Evolutionary conservation across 2,113 vertebrate species (phyloP).

Genomic region (Agapornis roseicollis): DNA sequence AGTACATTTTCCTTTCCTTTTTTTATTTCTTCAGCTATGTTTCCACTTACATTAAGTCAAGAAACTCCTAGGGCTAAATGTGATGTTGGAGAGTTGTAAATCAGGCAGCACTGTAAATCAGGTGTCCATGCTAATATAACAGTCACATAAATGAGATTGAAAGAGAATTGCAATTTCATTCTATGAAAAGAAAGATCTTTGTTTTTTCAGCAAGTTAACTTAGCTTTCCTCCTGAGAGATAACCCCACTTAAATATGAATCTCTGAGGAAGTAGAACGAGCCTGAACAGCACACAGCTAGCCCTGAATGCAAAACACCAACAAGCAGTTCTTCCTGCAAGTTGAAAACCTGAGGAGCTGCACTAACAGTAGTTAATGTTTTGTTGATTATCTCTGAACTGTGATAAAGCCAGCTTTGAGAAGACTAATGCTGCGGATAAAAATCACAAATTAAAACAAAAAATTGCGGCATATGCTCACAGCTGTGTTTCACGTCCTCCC

Average conservation of each 20-base stretch:
- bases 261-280: not conserved
- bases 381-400: not conserved
- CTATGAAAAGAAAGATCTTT: not conserved
- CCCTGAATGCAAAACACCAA: not conserved
- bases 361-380: not conserved
- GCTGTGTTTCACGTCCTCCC: not conserved
- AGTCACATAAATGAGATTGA: not conserved
- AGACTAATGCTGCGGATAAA: not conserved
- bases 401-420: not conserved
- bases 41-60: not conserved
- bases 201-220: conserved; percentile 14
- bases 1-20: not conserved
- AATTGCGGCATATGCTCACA: not conserved
- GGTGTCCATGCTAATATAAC: not conserved
- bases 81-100: not conserved
- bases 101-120: not conserved
- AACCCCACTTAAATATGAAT: not conserved
- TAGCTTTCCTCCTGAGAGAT: not conserved
- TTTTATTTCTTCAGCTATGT: not conserved
- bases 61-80: not conserved
- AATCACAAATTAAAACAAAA: conserved; percentile 2
- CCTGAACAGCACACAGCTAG: not conserved
- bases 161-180: not conserved
- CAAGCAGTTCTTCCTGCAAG: not conserved
- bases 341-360: not conserved